phyloP scores from a whole-genome alignment of 92 coral and sea anemone species.

The Pocillopora grandis region DNA sequence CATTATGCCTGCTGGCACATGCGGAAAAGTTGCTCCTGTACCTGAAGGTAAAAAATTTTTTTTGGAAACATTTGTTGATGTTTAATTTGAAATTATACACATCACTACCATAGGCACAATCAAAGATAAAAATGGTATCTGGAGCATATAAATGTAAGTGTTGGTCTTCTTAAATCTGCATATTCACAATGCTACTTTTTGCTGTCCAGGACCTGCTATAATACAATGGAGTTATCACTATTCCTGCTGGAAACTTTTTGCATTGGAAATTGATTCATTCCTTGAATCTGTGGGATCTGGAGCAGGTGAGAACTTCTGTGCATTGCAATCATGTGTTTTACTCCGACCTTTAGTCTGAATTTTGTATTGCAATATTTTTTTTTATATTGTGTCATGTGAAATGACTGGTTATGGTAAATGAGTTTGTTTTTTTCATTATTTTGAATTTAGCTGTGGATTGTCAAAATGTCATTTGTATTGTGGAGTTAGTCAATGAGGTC shows the following conservation, averaged over 20 bases:
- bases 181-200: no score
- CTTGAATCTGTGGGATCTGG: constrained; percentile 81
- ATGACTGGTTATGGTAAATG: no score
- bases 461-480: constrained; percentile 72
- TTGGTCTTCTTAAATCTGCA: no score
- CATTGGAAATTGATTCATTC: constrained; percentile 86
- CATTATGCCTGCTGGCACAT: constrained; percentile 82
- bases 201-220: constrained; percentile 68
- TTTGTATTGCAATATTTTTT: no score
- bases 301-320: constrained; percentile 52
- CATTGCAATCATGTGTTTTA: not conserved
- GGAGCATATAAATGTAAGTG: no score
- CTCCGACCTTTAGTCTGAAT: not conserved
- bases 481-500: constrained; percentile 77
- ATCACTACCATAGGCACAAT: no score
- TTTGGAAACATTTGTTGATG: no score
- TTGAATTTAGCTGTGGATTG: constrained; percentile 53
- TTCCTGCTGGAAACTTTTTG: constrained; percentile 93
- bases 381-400: no score
- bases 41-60: constrained; percentile 70
- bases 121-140: no score
- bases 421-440: not conserved
- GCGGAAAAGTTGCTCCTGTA: constrained; percentile 70
- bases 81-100: no score
- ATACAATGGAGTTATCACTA: constrained; percentile 84